Conservation (phyloP, 2,888 invertebrate species). For the Nephrotoma appendiculata region DNA sequence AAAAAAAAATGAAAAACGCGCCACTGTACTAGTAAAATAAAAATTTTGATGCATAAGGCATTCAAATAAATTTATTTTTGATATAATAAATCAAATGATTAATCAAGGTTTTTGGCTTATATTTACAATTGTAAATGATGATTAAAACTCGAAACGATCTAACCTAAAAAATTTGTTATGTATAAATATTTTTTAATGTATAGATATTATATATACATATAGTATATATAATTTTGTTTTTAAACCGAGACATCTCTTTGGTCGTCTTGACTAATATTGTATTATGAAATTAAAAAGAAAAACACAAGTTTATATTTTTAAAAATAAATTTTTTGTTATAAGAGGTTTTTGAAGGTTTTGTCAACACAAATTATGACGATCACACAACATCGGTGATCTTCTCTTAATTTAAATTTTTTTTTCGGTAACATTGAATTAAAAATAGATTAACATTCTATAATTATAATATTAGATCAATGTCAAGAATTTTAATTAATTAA, state of each 20-base stretch:
- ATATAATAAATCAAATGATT: neutral
- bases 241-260: neutral
- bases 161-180: neutral
- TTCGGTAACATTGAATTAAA: neutral
- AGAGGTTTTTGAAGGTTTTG: neutral
- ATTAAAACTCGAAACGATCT: neutral
- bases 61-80: neutral
- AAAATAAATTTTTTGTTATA: neutral
- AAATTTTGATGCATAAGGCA: neutral
- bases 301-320: neutral
- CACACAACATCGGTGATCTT: neutral
- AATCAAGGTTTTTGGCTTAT: neutral
- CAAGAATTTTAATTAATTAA: neutral
- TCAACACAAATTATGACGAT: neutral
- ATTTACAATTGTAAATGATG: neutral
- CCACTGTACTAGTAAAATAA: neutral
- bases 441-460: neutral
- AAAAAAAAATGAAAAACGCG: neutral
- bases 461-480: neutral
- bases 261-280: neutral
- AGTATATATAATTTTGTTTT: no score
- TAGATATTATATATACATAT: neutral
- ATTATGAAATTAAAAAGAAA: neutral
- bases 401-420: neutral
- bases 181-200: neutral